A percentile compares a stretch with the other conserved stretches of the same genome.
phyloP scores from a whole-genome alignment of 2,888 invertebrate genomes.

The Margaritifera margaritifera region DNA sequence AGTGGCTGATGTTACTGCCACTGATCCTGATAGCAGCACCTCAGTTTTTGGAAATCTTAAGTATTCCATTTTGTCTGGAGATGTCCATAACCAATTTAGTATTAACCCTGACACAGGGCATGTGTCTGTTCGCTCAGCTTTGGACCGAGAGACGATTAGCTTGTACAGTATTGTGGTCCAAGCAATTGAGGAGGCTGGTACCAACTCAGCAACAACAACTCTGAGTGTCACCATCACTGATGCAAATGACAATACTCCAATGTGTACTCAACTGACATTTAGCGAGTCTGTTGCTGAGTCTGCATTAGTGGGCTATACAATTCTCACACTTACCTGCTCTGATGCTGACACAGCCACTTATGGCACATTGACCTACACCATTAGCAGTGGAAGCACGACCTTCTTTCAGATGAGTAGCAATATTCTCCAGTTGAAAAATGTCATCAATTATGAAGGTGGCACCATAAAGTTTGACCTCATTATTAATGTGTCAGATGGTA shows the following conservation, averaged over 20 bases:
- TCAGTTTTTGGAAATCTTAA: constrained; percentile 40
- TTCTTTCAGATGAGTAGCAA: constrained; percentile 37
- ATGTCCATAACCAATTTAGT: constrained; percentile 41
- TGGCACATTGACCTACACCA: constrained; percentile 33
- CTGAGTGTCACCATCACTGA: constrained; percentile 32
- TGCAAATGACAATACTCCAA: constrained; percentile 47
- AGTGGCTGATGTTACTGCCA: constrained; percentile 43
- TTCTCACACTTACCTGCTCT: constrained; percentile 40
- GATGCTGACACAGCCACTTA: constrained; percentile 40
- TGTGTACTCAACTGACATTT: constrained; percentile 36
- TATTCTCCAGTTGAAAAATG: constrained; percentile 27
- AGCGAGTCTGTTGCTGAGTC: constrained; percentile 37
- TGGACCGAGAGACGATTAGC: constrained; percentile 55
- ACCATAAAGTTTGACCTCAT: constrained; percentile 42
- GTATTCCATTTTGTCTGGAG: constrained; percentile 48
- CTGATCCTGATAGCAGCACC: constrained; percentile 44
- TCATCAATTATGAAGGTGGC: constrained; percentile 55
- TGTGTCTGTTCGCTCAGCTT: constrained; percentile 41
- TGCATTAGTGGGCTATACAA: constrained; percentile 17
- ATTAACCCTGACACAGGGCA: constrained; percentile 45
- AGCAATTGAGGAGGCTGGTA: constrained; percentile 38
- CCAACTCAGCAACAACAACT: constrained; percentile 34
- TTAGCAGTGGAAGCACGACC: constrained; percentile 39
- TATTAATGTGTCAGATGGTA: constrained; percentile 49
- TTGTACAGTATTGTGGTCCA: constrained; percentile 44